Evolutionary conservation across 1,140 invertebrate species (phyloP).

Genomic region (Homalodisca vitripennis): DNA sequence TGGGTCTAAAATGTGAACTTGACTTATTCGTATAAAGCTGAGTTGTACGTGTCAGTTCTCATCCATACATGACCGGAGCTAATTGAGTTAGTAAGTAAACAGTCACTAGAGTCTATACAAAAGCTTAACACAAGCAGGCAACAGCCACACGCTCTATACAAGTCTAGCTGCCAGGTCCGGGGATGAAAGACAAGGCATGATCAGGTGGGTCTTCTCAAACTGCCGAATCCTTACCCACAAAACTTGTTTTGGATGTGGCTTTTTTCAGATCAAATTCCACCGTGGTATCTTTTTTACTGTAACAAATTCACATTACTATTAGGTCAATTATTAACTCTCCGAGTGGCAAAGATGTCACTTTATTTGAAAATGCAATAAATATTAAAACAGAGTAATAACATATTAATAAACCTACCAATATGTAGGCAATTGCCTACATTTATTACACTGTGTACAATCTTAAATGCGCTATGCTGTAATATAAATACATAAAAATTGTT

Average conservation of each 20-base stretch:
- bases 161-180: slow-evolving; percentile 4
- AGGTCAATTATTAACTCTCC: too few species aligned
- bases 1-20: neutral
- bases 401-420: too few species aligned
- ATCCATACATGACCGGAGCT: neutral
- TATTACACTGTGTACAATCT: too few species aligned
- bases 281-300: slow-evolving; percentile 69
- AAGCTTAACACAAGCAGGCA: slow-evolving; percentile 1
- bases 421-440: too few species aligned
- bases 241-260: slow-evolving; percentile 75
- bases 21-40: neutral
- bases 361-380: too few species aligned
- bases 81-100: slow-evolving; percentile 5
- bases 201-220: slow-evolving; percentile 50
- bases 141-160: neutral
- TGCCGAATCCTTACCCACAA: slow-evolving; percentile 81
- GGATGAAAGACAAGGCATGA: slow-evolving; percentile 23
- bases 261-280: slow-evolving; percentile 77
- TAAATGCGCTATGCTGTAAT: too few species aligned
- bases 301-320: slow-evolving; percentile 53
- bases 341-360: too few species aligned
- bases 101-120: neutral
- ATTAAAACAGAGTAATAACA: too few species aligned
- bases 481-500: too few species aligned
- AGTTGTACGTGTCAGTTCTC: neutral